Evolutionary conservation across 2,113 vertebrate species (phyloP), one percentile per base, ranked within the genome.

Genomic region (Burhinus oedicnemus): DNA sequence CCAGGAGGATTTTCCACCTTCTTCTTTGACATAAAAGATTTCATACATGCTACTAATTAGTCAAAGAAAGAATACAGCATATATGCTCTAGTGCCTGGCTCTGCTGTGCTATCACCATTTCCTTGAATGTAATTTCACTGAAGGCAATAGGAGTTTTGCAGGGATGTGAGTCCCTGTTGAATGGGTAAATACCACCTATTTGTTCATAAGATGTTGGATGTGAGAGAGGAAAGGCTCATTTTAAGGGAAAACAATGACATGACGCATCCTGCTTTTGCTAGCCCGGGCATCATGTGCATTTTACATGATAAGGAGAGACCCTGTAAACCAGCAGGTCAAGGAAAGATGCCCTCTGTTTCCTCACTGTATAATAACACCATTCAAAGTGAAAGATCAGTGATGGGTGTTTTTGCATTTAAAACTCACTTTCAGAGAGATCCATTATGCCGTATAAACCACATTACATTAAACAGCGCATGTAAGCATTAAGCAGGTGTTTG

Each of bases 381-480:
- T 90, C 65, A 58, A 85, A 90, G 45, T 38, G 74, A 86, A n/a
- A 93, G 82, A 80, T 44, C 93, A 55, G 54, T 15, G 57, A 23
- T 52, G 75, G 65, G 76, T 65, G 51, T 1, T 72, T 90, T 47
- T 85, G 80, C 82, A 93, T 95, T 82, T 81, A 81, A 52, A 93
- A 55, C 88, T 92, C 57, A 60, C 51, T 95, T 93, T 74, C 79
- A 76, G 72, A 68, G 69, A 72, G 23, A 75, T 15, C 58, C 60
- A 79, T 83, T 47, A 25, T 27, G 45, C 71, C 1, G 5, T 8
- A 21, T 14, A 64, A 64, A 23, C 21, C 29, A 1, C 16, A 3
- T 5, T 18, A 70, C 15, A 8, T 62, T n/a, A 30, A 72, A 34
- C 22, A 32, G 60, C 0, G 0, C 36, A 8, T 0, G 3, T 14